Evolutionary conservation across 1,140 invertebrate species (phyloP).

Genomic region (Drosophila repletoides): DNA sequence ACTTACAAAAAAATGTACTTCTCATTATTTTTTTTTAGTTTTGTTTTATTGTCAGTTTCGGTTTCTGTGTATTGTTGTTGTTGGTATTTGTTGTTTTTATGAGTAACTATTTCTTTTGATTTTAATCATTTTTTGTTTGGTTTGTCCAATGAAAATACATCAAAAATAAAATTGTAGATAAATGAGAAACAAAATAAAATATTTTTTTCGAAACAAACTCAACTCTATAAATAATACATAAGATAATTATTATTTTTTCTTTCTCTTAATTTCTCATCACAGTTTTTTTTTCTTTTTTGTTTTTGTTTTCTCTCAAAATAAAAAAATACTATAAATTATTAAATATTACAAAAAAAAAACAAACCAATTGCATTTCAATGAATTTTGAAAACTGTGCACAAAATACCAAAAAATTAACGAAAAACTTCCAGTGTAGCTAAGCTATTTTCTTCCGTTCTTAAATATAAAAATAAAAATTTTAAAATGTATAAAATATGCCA

Average conservation of each 20-base stretch:
- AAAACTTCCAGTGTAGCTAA: background rate
- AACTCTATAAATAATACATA: slow-evolving; percentile 56
- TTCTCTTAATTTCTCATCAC: slow-evolving; percentile 32
- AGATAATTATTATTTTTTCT: slow-evolving; percentile 22
- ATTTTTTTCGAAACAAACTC: slow-evolving; percentile 9
- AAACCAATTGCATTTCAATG: slow-evolving; percentile 43
- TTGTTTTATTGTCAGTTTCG: slow-evolving; percentile 57
- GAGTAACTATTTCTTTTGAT: background rate
- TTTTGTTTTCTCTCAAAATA: slow-evolving; percentile 20
- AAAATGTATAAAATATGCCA: background rate
- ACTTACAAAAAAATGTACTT: slow-evolving; percentile 9
- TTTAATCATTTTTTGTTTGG: slow-evolving; percentile 10
- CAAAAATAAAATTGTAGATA: slow-evolving; percentile 25
- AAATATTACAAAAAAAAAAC: slow-evolving; percentile 24
- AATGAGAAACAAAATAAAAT: slow-evolving; percentile 30
- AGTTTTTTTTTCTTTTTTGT: slow-evolving; percentile 46
- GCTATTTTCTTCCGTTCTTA: no score
- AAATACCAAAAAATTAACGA: slow-evolving; percentile 46
- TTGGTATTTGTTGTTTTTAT: slow-evolving; percentile 6
- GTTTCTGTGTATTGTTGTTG: slow-evolving; percentile 19
- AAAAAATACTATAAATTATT: slow-evolving; percentile 56
- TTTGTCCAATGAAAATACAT: slow-evolving; percentile 42
- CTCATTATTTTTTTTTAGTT: slow-evolving; percentile 19
- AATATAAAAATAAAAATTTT: background rate
- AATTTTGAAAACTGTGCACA: slow-evolving; percentile 72